phyloP scores from a whole-genome alignment of 2,113 vertebrate genomes.

The Arizona elegans region DNA sequence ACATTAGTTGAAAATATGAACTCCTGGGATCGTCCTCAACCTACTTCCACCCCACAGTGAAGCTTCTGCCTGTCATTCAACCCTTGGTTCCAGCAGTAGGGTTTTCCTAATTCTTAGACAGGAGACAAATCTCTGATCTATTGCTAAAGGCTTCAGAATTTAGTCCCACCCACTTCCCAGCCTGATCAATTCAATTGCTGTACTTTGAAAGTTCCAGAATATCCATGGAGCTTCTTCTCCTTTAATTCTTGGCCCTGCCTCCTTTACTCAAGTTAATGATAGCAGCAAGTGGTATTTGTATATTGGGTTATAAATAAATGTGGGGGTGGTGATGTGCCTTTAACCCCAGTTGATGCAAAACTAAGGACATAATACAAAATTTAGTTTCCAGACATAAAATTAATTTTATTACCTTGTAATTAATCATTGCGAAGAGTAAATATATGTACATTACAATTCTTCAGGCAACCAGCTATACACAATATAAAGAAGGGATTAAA shows the following conservation, averaged over 20 bases:
- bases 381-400: conserved; percentile 68
- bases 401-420: conserved; percentile 73
- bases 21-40: neutral
- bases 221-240: neutral
- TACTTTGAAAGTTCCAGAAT: neutral
- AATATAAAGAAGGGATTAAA: conserved; percentile 72
- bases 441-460: conserved; percentile 69
- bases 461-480: conserved; percentile 71
- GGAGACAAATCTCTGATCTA: neutral
- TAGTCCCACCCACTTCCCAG: neutral
- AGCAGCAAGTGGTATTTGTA: neutral
- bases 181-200: neutral
- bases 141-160: neutral
- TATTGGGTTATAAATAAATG: neutral
- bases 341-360: neutral
- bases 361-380: conserved; percentile 44
- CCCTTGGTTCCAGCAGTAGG: neutral
- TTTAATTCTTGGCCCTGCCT: neutral
- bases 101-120: neutral
- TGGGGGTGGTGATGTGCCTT: neutral
- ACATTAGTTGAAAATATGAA: neutral
- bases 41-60: neutral
- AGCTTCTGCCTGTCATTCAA: neutral
- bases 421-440: conserved; percentile 67
- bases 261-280: neutral